Percentiles rank a stretch among this genome's conserved stretches.
Evolutionary conservation across 2,113 vertebrate species (phyloP).

Genomic region (Fregetta grallaria): DNA sequence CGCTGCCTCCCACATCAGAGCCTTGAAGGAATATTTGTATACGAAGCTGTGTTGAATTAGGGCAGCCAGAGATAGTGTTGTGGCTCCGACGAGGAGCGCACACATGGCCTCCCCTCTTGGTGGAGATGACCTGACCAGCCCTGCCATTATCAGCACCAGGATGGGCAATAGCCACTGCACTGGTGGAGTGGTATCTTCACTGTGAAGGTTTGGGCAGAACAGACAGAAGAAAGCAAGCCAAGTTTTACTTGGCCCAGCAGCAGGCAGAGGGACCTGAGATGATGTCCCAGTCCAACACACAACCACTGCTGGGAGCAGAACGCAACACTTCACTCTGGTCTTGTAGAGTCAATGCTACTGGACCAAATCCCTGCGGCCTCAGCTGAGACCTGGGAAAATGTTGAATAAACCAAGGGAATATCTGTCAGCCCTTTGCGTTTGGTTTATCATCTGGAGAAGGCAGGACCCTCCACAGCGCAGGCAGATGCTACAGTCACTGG

Average conservation of each 20-base stretch:
- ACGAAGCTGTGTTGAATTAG: accelerated
- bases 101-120: accelerated
- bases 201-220: not conserved
- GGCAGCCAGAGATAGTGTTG: not conserved
- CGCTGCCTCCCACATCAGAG: not conserved
- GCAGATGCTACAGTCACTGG: not conserved
- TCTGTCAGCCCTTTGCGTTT: not conserved
- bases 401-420: not conserved
- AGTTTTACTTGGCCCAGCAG: not conserved
- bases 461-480: not conserved
- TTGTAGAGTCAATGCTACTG: not conserved
- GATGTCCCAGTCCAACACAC: not conserved
- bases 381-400: not conserved
- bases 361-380: not conserved
- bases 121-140: not conserved
- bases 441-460: not conserved
- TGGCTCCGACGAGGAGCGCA: accelerated
- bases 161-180: not conserved
- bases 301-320: not conserved
- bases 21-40: not conserved
- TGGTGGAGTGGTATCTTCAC: not conserved
- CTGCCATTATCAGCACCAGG: not conserved
- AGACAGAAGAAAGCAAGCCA: not conserved
- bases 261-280: not conserved
- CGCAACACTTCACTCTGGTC: not conserved